Evolutionary conservation across 2,797 vertebrate genomes (phyloP).

Genomic region (Poecilia gillii): DNA sequence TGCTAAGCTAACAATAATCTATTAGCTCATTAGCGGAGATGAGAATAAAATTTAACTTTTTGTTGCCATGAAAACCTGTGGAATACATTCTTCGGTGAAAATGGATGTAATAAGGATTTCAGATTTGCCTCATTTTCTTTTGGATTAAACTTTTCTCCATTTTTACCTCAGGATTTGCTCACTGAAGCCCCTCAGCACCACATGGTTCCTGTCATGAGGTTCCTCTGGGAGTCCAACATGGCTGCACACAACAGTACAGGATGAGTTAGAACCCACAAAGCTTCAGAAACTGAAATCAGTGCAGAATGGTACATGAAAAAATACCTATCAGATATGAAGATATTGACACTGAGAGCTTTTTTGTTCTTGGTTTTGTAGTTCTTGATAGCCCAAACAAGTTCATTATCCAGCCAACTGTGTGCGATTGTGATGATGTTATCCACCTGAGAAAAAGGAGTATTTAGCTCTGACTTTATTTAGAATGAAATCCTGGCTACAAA

Average conservation of each 20-base stretch:
- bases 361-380: conserved; percentile 71
- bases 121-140: background rate
- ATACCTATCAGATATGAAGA: conserved; percentile 48
- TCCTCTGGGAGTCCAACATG: rapidly evolving
- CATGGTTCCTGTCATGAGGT: conserved; percentile 49
- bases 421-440: conserved; percentile 81
- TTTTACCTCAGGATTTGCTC: conserved; percentile 88
- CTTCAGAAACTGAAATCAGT: background rate
- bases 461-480: background rate
- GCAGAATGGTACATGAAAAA: background rate
- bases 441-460: conserved; percentile 69
- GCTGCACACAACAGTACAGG: background rate
- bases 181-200: conserved; percentile 81
- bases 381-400: conserved; percentile 1
- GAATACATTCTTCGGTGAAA: background rate
- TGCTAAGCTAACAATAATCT: too few species aligned
- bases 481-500: background rate
- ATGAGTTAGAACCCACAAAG: background rate
- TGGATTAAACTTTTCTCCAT: background rate
- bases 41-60: background rate
- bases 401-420: rapidly evolving
- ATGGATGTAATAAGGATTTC: background rate
- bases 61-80: background rate
- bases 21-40: background rate
- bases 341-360: conserved; percentile 74